Evolutionary conservation across 2,113 vertebrate species (phyloP).

Genomic region (Polypterus bichir): DNA sequence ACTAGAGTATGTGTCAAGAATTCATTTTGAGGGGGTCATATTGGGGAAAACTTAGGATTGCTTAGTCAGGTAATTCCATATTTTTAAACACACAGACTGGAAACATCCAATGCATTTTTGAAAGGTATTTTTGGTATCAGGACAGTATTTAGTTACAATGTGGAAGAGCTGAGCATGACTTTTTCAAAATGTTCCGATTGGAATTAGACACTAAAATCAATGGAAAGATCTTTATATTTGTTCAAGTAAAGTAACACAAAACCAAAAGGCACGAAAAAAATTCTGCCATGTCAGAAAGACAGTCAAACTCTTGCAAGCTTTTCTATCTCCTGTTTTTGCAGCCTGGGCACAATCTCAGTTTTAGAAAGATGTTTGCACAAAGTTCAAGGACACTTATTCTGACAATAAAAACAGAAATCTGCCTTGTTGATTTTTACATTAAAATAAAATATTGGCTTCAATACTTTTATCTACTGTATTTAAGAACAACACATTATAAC

Average conservation of each 20-base stretch:
- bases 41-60: too few relatives aligned
- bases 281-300: conserved; percentile 19
- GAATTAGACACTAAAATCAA: conserved; percentile 23
- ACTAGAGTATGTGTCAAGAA: too few relatives aligned
- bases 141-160: conserved; percentile 31
- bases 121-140: conserved; percentile 5
- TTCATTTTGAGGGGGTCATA: too few relatives aligned
- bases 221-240: conserved; percentile 22
- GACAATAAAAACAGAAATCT: too few relatives aligned
- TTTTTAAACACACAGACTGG: too few relatives aligned
- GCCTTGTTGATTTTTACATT: too few relatives aligned
- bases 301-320: not conserved
- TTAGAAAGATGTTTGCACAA: too few relatives aligned
- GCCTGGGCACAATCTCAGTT: conserved; percentile 19
- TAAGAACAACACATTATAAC: too few relatives aligned
- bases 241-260: conserved; percentile 27
- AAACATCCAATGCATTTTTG: not conserved
- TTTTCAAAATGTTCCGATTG: conserved; percentile 10
- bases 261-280: conserved; percentile 15
- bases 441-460: too few relatives aligned
- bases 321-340: conserved; percentile 15
- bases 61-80: too few relatives aligned
- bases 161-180: conserved; percentile 18
- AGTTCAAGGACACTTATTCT: too few relatives aligned
- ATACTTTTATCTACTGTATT: too few relatives aligned